Evolutionary conservation across 1,140 invertebrate species (phyloP).

Genomic region (Acyrthosiphon pisum): DNA sequence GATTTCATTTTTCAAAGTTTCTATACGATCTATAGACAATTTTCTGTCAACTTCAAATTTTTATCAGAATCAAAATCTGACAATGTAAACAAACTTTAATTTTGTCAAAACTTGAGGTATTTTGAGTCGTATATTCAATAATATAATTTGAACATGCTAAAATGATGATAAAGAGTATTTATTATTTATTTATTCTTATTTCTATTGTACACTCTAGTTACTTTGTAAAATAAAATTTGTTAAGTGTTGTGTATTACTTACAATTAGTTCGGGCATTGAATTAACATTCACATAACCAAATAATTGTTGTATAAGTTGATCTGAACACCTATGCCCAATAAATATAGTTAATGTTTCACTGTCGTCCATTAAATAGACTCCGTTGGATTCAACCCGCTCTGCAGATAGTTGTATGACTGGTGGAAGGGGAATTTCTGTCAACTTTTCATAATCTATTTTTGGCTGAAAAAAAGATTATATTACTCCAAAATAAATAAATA

Average conservation of each 20-base stretch:
- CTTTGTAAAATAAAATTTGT: constrained; percentile 16
- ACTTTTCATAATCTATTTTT: constrained; percentile 60
- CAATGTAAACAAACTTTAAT: no score
- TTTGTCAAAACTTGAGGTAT: no score
- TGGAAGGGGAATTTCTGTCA: constrained; percentile 62
- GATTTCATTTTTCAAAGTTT: no score
- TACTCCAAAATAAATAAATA: background rate
- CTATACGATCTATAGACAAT: no score
- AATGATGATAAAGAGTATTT: background rate
- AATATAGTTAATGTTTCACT: constrained; percentile 86
- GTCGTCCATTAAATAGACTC: constrained; percentile 90
- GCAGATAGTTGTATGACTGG: constrained; percentile 70
- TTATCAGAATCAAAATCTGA: no score
- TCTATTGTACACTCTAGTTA: background rate
- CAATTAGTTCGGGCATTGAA: constrained; percentile 72
- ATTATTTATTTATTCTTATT: background rate
- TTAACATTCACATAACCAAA: constrained; percentile 72
- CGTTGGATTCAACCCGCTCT: constrained; percentile 81
- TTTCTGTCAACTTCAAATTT: no score
- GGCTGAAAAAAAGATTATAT: constrained; percentile 61
- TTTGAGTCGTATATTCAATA: no score
- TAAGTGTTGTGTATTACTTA: constrained; percentile 63
- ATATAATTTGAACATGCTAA: no score
- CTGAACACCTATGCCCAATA: constrained; percentile 81
- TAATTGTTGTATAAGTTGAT: constrained; percentile 77